Conservation (phyloP, 2,113 vertebrate genomes). For the Onychostruthus taczanowskii region DNA sequence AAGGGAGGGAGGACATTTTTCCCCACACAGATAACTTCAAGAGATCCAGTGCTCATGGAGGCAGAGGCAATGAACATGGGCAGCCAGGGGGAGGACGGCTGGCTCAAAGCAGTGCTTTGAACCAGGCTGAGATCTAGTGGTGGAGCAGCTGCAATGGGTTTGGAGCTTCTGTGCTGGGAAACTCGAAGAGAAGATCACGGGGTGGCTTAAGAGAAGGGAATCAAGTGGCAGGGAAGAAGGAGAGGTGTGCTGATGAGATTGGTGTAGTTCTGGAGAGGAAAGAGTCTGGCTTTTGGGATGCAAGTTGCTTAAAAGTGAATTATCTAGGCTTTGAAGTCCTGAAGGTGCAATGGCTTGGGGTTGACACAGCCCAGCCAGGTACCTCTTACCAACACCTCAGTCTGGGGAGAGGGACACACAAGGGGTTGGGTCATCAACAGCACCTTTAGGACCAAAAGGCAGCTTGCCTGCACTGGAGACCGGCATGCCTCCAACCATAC, state of each 20-base stretch:
- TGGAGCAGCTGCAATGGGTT: background rate
- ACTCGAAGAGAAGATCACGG: background rate
- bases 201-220: background rate
- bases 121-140: background rate
- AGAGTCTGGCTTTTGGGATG: background rate
- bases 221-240: background rate
- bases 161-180: background rate
- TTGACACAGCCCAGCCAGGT: background rate
- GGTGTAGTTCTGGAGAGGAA: background rate
- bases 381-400: background rate
- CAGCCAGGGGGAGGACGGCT: background rate
- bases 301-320: background rate
- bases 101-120: background rate
- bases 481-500: fast-evolving
- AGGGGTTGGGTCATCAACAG: background rate
- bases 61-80: background rate
- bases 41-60: background rate
- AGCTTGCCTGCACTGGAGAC: background rate
- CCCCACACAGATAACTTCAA: background rate
- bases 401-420: background rate
- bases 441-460: background rate
- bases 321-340: background rate
- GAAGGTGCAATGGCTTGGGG: background rate
- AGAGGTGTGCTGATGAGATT: background rate
- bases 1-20: background rate